These are phyloP conservation scores for Geotrypetes seraphini DNA, from an alignment of 2,797 vertebrate genomes.

Conservation along the genomic window DNA sequence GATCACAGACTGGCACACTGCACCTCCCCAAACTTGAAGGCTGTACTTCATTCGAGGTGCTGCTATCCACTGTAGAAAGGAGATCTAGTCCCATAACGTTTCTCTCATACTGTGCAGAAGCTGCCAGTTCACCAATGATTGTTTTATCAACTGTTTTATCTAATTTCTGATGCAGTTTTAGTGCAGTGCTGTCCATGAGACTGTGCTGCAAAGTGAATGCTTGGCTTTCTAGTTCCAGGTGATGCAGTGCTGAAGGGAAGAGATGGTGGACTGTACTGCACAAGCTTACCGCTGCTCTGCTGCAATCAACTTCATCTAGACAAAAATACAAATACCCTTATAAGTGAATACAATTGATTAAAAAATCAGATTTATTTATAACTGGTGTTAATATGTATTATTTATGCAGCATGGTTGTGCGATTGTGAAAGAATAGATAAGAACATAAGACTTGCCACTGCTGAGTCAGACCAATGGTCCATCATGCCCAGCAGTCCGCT, in stretches of 20 bases:
- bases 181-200: not conserved
- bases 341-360: conserved; percentile 2
- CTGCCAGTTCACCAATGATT: conserved; percentile 8
- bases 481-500: too few relatives aligned
- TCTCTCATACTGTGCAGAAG: conserved; percentile 44
- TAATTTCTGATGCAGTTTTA: conserved; percentile 3
- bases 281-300: conserved; percentile 42
- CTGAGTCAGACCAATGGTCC: too few relatives aligned
- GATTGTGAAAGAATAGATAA: too few relatives aligned
- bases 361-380: too few relatives aligned
- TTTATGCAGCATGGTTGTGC: too few relatives aligned
- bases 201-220: conserved; percentile 20
- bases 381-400: too few relatives aligned
- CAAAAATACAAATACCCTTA: conserved; percentile 25
- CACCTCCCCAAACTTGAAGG: conserved; percentile 59
- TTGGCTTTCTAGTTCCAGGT: conserved; percentile 40
- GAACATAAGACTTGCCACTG: too few relatives aligned
- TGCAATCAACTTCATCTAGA: conserved; percentile 71
- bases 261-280: conserved; percentile 39
- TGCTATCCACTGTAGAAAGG: conserved; percentile 73
- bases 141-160: not conserved
- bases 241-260: conserved; percentile 42
- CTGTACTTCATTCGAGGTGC: conserved; percentile 43
- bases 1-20: conserved; percentile 79
- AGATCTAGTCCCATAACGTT: conserved; percentile 79